Conservation (phyloP, 1,140 invertebrate species). For the Drosophila azteca region DNA sequence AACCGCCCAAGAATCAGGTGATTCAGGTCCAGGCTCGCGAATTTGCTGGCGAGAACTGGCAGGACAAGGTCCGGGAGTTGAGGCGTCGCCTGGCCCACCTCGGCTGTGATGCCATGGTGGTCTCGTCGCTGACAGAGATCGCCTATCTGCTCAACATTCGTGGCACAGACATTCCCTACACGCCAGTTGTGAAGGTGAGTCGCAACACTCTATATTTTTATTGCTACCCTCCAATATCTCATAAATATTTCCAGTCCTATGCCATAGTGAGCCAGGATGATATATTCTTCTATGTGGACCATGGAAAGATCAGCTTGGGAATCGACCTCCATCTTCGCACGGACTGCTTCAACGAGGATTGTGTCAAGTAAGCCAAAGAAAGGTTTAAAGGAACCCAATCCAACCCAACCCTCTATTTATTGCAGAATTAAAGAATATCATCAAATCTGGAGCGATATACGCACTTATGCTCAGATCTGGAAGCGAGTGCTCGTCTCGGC, state of each 20-base stretch:
- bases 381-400: background rate
- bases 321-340: slow-evolving; percentile 85
- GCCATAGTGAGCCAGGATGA: slow-evolving; percentile 88
- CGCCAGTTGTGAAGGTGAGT: slow-evolving; percentile 88
- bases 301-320: slow-evolving; percentile 85
- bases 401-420: background rate
- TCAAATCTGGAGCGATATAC: slow-evolving; percentile 88
- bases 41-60: slow-evolving; percentile 86
- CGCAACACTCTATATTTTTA: background rate
- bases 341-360: slow-evolving; percentile 86
- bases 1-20: slow-evolving; percentile 82
- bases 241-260: slow-evolving; percentile 85
- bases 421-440: slow-evolving; percentile 89
- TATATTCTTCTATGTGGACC: slow-evolving; percentile 87
- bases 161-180: slow-evolving; percentile 94
- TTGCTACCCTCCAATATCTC: background rate
- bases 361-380: slow-evolving; percentile 86
- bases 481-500: slow-evolving; percentile 89
- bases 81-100: slow-evolving; percentile 87
- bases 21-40: slow-evolving; percentile 85
- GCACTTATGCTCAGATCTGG: slow-evolving; percentile 87
- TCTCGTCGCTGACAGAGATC: slow-evolving; percentile 96
- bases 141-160: slow-evolving; percentile 98
- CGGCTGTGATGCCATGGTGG: slow-evolving; percentile 90
- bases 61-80: slow-evolving; percentile 89